These are phyloP conservation scores for Caenorhabditis macrosperma DNA, from an alignment of 2,888 invertebrate species.

Conservation along the genomic window DNA sequence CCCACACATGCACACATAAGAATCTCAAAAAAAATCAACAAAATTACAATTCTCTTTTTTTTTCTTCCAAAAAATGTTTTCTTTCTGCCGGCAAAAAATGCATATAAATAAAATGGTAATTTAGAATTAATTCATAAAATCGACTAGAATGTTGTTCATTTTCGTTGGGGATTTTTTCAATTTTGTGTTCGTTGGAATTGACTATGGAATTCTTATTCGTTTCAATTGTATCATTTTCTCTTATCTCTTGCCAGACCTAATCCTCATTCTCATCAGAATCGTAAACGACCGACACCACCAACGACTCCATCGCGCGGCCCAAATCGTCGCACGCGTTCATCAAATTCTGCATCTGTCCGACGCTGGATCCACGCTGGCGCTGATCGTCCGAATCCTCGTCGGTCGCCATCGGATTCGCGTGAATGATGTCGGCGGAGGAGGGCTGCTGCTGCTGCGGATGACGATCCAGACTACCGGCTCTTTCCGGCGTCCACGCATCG, in stretches of 20 bases:
- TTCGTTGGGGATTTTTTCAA: background rate
- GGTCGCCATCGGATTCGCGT: conserved; percentile 8
- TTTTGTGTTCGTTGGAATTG: no score
- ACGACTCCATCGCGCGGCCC: conserved; percentile 88
- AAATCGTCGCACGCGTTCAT: conserved; percentile 85
- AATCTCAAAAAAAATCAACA: no score
- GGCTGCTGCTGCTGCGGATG: no score
- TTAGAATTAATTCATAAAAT: background rate
- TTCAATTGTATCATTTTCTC: background rate
- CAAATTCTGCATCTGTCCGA: conserved; percentile 81
- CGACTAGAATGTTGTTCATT: background rate
- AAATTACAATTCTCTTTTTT: no score
- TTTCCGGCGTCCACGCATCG: conserved; percentile 29
- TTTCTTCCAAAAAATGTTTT: no score
- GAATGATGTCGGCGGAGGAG: background rate
- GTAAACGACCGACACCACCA: conserved; percentile 92
- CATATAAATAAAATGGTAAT: background rate
- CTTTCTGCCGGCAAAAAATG: background rate
- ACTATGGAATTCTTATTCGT: no score
- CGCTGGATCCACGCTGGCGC: conserved; percentile 78
- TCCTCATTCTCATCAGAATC: conserved; percentile 83
- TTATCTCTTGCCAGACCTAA: no score
- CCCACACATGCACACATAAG: no score
- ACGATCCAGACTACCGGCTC: conserved; percentile 6
- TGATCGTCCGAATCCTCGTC: conserved; percentile 61